phyloP scores from a whole-genome alignment of 2,888 invertebrate genomes.

The Andrena bucephala region DNA sequence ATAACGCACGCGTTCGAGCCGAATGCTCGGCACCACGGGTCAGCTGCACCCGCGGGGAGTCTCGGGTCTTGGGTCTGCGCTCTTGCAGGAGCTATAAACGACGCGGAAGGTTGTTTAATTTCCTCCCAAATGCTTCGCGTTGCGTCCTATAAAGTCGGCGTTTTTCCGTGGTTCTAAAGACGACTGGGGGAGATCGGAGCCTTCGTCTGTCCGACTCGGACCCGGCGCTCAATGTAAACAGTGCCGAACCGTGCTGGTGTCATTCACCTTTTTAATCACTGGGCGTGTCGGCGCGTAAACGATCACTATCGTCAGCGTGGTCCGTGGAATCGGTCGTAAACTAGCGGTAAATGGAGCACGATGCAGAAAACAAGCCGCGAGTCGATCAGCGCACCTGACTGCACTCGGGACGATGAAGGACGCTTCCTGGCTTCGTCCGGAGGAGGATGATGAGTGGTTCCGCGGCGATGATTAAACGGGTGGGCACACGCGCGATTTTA shows the following conservation, averaged over 20 bases:
- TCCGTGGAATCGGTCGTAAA: conserved; percentile 6
- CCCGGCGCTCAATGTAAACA: conserved; percentile 5
- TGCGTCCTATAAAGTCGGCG: too few relatives aligned
- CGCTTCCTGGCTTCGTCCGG: conserved; percentile 8
- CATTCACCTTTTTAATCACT: conserved; percentile 9
- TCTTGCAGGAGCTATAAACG: too few relatives aligned
- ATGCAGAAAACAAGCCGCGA: not conserved
- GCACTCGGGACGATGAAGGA: not conserved
- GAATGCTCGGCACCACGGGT: conserved; percentile 4
- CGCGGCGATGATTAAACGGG: too few relatives aligned
- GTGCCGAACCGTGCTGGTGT: not conserved
- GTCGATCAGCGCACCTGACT: conserved; percentile 6
- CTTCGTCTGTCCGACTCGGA: not conserved
- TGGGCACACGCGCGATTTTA: not conserved
- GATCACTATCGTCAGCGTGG: conserved; percentile 18
- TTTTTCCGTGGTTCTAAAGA: too few relatives aligned
- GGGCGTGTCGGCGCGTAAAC: conserved; percentile 25
- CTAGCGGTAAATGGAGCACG: not conserved
- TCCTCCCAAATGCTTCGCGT: too few relatives aligned
- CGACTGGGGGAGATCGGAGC: too few relatives aligned
- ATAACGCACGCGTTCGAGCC: conserved; percentile 30
- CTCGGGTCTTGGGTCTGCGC: not conserved
- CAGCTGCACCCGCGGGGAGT: not conserved
- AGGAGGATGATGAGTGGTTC: not conserved
- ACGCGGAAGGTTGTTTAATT: too few relatives aligned